These are phyloP conservation scores for Reticulitermes lucifugus DNA, from an alignment of 2,888 invertebrate species.

Conservation along the genomic window DNA sequence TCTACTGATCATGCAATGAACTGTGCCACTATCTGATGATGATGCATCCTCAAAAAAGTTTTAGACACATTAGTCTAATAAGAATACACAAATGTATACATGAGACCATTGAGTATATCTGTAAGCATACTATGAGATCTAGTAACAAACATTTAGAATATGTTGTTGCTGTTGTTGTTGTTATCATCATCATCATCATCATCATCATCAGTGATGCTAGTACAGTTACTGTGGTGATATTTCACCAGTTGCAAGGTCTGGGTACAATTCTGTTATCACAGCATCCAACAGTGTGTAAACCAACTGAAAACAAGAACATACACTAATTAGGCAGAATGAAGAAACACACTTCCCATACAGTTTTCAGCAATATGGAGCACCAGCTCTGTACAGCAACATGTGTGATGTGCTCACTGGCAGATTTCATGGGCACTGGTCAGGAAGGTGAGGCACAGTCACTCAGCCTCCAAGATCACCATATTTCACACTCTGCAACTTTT, in stretches of 20 bases:
- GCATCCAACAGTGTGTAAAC: conserved; percentile 84
- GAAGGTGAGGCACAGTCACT: too few species aligned
- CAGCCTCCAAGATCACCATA: too few species aligned
- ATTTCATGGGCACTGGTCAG: too few species aligned
- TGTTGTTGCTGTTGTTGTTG: too few species aligned
- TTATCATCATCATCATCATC: too few species aligned
- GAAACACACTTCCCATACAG: conserved; percentile 4
- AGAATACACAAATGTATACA: not conserved
- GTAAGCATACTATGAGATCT: not conserved
- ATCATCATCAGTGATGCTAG: too few species aligned
- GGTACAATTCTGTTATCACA: conserved; percentile 80
- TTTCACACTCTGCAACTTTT: too few species aligned
- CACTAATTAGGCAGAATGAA: not conserved
- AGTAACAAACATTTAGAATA: not conserved
- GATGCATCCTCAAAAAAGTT: not conserved
- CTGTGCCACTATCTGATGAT: too few species aligned
- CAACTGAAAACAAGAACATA: conserved; percentile 64
- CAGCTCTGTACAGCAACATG: too few species aligned
- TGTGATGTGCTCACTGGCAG: too few species aligned
- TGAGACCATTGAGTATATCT: not conserved
- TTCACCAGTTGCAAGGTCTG: conserved; percentile 67
- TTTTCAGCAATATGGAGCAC: not conserved
- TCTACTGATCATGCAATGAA: too few species aligned
- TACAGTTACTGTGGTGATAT: conserved; percentile 45
- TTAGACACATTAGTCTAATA: not conserved